Evolutionary conservation across 2,113 vertebrate species (phyloP).

Genomic region (Tautogolabrus adspersus): DNA sequence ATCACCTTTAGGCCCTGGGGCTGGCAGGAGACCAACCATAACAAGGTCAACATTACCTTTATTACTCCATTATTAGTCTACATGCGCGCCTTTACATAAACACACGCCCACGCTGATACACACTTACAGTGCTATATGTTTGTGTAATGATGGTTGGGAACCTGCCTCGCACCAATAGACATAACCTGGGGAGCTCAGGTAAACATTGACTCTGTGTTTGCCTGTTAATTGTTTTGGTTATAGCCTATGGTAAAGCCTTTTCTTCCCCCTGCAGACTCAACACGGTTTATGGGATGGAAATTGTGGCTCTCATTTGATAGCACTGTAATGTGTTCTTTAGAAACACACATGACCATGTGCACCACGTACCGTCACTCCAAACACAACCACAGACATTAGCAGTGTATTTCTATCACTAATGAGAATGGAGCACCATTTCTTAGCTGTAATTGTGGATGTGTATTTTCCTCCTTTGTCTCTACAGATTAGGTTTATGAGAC

Average conservation of each 20-base stretch:
- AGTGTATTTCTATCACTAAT: constrained; percentile 33
- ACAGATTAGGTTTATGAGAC: constrained; percentile 54
- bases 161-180: constrained; percentile 29
- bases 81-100: constrained; percentile 70
- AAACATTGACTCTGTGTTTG: constrained; percentile 56
- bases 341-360: constrained; percentile 3
- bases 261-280: constrained; percentile 11
- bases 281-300: constrained; percentile 49
- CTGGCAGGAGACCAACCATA: constrained; percentile 75
- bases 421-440: constrained; percentile 19
- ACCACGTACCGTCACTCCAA: background rate
- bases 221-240: constrained; percentile 68
- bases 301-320: constrained; percentile 12
- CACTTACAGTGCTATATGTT: constrained; percentile 33
- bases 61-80: constrained; percentile 72
- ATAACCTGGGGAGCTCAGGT: constrained; percentile 50
- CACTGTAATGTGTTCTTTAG: background rate
- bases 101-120: constrained; percentile 46
- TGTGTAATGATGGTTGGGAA: constrained; percentile 40
- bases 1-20: constrained; percentile 49
- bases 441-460: constrained; percentile 49
- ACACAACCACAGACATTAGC: background rate
- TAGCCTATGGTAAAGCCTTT: constrained; percentile 29
- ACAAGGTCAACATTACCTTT: constrained; percentile 72
- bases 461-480: constrained; percentile 44